phyloP scores from a whole-genome alignment of 2,797 vertebrate genomes.

The Melanotaenia parkinsoni region DNA sequence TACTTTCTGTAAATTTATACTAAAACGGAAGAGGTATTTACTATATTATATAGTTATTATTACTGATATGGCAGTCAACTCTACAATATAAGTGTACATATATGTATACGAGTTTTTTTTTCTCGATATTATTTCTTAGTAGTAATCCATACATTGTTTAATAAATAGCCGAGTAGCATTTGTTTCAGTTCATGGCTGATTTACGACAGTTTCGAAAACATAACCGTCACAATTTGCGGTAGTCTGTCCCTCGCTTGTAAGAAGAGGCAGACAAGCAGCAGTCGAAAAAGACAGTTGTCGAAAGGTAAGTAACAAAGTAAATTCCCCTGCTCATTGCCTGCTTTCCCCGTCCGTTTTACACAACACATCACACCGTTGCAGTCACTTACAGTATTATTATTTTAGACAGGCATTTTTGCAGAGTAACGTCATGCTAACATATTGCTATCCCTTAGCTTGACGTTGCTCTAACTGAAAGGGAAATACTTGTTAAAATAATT shows the following conservation, averaged over 20 bases:
- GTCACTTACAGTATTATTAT: neutral
- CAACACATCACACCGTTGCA: neutral
- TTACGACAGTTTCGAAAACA: constrained; percentile 53
- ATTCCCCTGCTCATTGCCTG: neutral
- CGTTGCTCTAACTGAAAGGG: neutral
- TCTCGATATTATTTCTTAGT: no score
- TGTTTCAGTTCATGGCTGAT: neutral
- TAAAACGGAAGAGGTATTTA: no score
- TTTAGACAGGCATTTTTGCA: neutral
- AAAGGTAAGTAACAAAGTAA: constrained; percentile 17
- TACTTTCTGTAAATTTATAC: no score
- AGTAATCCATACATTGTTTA: no score
- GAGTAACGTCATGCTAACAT: neutral
- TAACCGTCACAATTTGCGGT: constrained; percentile 39
- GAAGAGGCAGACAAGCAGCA: no score
- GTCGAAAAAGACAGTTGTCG: neutral
- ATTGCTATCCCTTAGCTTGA: neutral
- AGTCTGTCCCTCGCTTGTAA: neutral
- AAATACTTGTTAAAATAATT: neutral
- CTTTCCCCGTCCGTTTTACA: neutral
- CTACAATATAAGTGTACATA: no score
- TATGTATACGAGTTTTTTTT: no score
- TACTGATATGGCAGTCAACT: no score
- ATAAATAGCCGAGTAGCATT: no score
- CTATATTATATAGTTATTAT: no score